Percentiles rank a stretch among this genome's conserved stretches.
Evolutionary conservation across 2,888 invertebrate genomes (phyloP).

Genomic region (Timandra comae): DNA sequence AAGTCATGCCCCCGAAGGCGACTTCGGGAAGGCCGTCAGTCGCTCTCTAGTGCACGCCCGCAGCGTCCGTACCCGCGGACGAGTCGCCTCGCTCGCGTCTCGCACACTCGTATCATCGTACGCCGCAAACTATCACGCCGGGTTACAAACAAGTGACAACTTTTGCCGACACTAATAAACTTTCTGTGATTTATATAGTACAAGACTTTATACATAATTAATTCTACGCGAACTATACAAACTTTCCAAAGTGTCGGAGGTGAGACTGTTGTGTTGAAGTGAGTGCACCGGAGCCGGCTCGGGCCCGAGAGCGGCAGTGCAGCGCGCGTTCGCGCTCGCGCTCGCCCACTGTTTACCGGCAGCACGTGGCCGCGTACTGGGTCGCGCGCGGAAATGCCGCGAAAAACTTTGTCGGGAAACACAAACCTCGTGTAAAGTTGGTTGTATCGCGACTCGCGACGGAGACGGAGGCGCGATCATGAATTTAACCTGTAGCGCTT

Average conservation of each 20-base stretch:
- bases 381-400: constrained; percentile 66
- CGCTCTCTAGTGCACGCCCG: constrained; percentile 73
- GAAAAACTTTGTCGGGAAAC: constrained; percentile 70
- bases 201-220: constrained; percentile 44
- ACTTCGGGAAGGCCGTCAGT: constrained; percentile 77
- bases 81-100: constrained; percentile 49
- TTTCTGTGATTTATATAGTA: constrained; percentile 52
- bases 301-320: constrained; percentile 6
- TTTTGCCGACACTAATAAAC: constrained; percentile 30
- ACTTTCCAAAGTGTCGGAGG: constrained; percentile 36
- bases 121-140: constrained; percentile 48
- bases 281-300: constrained; percentile 19
- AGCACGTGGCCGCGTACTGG: constrained; percentile 64
- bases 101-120: constrained; percentile 35
- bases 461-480: constrained; percentile 47
- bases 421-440: constrained; percentile 52
- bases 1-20: constrained; percentile 77
- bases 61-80: constrained; percentile 69
- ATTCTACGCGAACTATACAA: constrained; percentile 32
- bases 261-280: constrained; percentile 22
- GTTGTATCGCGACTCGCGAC: constrained; percentile 42
- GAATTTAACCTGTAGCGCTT: constrained; percentile 63
- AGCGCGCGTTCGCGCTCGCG: constrained; percentile 16
- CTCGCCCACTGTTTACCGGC: constrained; percentile 56
- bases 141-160: constrained; percentile 59